Conservation (phyloP, 1,140 invertebrate genomes). For the Drosophila yakuba region DNA sequence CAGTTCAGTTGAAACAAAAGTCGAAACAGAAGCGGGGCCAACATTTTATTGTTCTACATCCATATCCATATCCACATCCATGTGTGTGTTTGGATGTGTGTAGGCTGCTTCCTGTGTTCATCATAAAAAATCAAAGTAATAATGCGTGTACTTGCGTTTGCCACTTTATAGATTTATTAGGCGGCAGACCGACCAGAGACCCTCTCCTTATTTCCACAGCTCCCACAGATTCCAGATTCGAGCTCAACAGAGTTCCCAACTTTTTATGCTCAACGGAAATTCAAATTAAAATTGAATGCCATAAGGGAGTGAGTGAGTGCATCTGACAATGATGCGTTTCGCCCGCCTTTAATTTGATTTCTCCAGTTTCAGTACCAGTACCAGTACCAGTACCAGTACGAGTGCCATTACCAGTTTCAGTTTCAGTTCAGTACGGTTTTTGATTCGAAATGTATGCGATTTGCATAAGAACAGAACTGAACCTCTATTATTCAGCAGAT, state of each 20-base stretch:
- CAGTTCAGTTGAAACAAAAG: conserved; percentile 27
- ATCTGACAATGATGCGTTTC: conserved; percentile 57
- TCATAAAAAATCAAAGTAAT: conserved; percentile 83
- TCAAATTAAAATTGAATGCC: conserved; percentile 76
- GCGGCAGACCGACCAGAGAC: conserved; percentile 1
- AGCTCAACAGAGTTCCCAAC: not conserved
- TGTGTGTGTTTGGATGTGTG: conserved; percentile 22
- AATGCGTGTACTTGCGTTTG: conserved; percentile 83
- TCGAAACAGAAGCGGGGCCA: conserved; percentile 38
- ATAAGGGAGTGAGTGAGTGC: conserved; percentile 18
- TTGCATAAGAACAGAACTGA: conserved; percentile 53
- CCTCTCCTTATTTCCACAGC: not conserved
- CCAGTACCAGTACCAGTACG: no score
- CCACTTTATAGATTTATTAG: conserved; percentile 83
- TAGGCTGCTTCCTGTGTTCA: conserved; percentile 72
- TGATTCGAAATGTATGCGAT: conserved; percentile 23
- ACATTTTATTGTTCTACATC: conserved; percentile 59
- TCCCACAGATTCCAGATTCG: not conserved
- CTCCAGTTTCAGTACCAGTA: conserved; percentile 22
- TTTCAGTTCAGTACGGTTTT: conserved; percentile 14
- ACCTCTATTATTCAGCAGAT: conserved; percentile 22
- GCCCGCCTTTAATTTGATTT: conserved; percentile 75
- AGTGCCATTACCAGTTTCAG: no score
- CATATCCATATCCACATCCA: not conserved
- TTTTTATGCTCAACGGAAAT: conserved; percentile 76